Conservation (phyloP, 1,140 invertebrate genomes). For the Charaxes varanes region DNA sequence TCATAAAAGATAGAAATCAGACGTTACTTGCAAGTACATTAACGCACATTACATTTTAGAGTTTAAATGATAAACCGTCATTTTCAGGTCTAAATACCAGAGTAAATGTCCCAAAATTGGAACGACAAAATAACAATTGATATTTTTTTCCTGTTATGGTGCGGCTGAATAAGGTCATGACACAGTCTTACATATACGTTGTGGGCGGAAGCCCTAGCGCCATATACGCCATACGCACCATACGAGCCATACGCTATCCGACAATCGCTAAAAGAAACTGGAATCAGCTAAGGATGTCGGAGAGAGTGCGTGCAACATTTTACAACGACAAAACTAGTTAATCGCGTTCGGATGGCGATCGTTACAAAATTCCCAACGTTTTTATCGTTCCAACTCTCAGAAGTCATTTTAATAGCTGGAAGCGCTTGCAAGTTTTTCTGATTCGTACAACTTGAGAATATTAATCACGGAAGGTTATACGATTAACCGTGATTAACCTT, state of each 20-base stretch:
- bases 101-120: too few relatives aligned
- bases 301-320: conserved; percentile 35
- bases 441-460: conserved; percentile 12
- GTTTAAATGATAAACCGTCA: too few relatives aligned
- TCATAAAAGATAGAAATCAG: too few relatives aligned
- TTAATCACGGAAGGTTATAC: conserved; percentile 14
- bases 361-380: conserved; percentile 61
- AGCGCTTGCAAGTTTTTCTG: conserved; percentile 20
- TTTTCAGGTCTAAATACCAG: too few relatives aligned
- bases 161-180: too few relatives aligned
- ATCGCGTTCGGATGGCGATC: conserved; percentile 46
- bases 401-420: conserved; percentile 40
- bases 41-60: too few relatives aligned
- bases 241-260: neutral
- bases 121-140: too few relatives aligned
- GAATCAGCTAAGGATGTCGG: conserved; percentile 16
- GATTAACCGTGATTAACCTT: conserved; percentile 15
- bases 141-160: too few relatives aligned
- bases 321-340: conserved; percentile 51
- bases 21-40: too few relatives aligned
- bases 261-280: conserved; percentile 7
- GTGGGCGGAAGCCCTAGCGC: neutral
- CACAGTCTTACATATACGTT: too few relatives aligned
- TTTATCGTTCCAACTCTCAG: conserved; percentile 43
- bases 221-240: neutral